Evolutionary conservation across 2,797 vertebrate genomes (phyloP).

Genomic region (Phrynocephalus forsythii): DNA sequence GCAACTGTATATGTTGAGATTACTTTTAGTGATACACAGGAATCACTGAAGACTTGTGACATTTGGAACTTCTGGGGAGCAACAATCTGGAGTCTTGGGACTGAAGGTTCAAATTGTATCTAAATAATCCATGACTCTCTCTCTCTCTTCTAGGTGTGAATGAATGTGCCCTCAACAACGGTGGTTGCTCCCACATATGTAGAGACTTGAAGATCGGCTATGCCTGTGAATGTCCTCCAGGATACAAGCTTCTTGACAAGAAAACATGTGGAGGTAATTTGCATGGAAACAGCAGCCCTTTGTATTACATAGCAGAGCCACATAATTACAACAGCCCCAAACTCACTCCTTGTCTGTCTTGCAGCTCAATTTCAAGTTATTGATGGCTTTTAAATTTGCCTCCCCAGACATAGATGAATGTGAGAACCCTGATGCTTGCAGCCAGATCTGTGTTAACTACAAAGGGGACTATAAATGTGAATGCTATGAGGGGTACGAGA

Average conservation of each 20-base stretch:
- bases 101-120: conserved; percentile 18
- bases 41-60: background rate
- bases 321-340: conserved; percentile 65
- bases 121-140: conserved; percentile 51
- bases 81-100: background rate
- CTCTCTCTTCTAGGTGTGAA: conserved; percentile 84
- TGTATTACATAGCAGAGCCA: conserved; percentile 64
- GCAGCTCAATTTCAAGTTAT: conserved; percentile 71
- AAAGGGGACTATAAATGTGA: conserved; percentile 98
- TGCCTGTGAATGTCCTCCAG: conserved; percentile 92
- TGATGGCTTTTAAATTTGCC: conserved; percentile 74
- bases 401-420: conserved; percentile 96
- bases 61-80: background rate
- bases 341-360: conserved; percentile 58
- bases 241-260: conserved; percentile 94
- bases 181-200: conserved; percentile 97
- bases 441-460: conserved; percentile 98
- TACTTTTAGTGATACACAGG: conserved; percentile 8
- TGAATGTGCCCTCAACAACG: conserved; percentile 92
- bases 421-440: conserved; percentile 94
- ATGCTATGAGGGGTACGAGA: conserved; percentile 96
- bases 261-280: conserved; percentile 96
- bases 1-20: too few species aligned
- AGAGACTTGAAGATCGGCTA: conserved; percentile 91
- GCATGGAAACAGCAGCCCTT: conserved; percentile 71